Conservation (phyloP, 2,113 vertebrate genomes). For the Corythaeola cristata region DNA sequence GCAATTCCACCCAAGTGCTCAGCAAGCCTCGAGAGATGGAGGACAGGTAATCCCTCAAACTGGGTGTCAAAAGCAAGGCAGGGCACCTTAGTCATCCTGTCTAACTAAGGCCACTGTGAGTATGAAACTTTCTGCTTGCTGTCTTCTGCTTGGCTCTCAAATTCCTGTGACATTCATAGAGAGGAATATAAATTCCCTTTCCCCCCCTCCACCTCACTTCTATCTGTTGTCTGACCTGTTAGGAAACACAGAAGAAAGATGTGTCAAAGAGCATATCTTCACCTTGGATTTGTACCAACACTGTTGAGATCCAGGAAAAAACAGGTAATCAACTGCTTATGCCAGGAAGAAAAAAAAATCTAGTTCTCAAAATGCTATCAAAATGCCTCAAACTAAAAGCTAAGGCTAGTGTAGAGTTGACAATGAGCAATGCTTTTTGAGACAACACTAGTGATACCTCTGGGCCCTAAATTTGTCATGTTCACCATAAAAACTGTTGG, state of each 20-base stretch:
- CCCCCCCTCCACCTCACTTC: not conserved
- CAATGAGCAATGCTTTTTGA: not conserved
- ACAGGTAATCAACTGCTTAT: not conserved
- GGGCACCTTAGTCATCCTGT: not conserved
- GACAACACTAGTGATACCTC: not conserved
- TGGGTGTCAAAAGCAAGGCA: not conserved
- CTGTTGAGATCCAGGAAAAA: not conserved
- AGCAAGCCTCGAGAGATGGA: not conserved
- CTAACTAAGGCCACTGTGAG: not conserved
- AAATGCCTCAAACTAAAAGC: not conserved
- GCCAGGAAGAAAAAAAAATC: not conserved
- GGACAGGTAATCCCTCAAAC: not conserved
- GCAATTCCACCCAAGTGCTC: not conserved
- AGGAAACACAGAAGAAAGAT: not conserved
- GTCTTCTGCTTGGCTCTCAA: not conserved
- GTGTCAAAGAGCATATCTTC: not conserved
- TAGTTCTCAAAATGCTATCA: not conserved
- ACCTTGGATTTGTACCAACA: not conserved
- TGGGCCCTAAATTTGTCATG: not conserved
- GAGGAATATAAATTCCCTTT: not conserved
- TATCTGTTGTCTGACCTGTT: not conserved
- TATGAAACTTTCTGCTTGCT: not conserved
- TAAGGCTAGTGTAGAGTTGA: not conserved
- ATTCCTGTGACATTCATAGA: not conserved
- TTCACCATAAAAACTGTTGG: not conserved